Evolutionary conservation across 1,140 invertebrate species (phyloP), one percentile per base, ranked within the genome.

Genomic region (Drosophila suzukii): DNA sequence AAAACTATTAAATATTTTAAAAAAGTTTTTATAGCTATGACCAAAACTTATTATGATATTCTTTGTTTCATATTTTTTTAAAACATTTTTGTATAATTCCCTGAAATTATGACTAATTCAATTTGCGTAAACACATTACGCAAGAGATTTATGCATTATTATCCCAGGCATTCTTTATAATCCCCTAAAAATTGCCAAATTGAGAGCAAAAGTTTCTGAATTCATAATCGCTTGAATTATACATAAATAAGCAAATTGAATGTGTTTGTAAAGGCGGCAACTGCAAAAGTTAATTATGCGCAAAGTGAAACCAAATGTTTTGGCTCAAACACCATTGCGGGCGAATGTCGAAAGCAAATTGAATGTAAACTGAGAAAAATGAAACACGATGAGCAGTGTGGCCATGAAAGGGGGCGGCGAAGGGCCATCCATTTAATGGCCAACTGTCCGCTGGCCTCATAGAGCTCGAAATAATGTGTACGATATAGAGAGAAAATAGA

Each of bases 291-390:
- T 77, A 77, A 77, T 77, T 77, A 77, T 77, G 75, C 75, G 75
- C 75, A 77, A 77, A 77, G 74, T 77, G 75, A 77, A 77, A 77
- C 75, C 75, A 78, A 77, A 77, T 77, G 75, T 77, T 77, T 77
- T 77, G 74, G 63, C 75, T 77, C 75, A 77, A 76, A 51, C 51
- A 47, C 24, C 67, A 50, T 44, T 56, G 41, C 15, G 15, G 11
- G 34, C 71, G 39, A 66, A 59, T 75, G 71, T 75, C 72, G 59
- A 75, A 75, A 66, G 72, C 72, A 75, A 75, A 75, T 75, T 75
- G 73, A 58, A 76, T 76, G 73, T 76, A 76, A 76, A 67, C 73
- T 53, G 73, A 67, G 72, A 43, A 54, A 76, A 75, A 75, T 76
- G 73, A 76, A 76, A 76, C 54, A 58, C 49, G 73, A 75, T 76